Evolutionary conservation across 2,888 invertebrate genomes (phyloP).

Genomic region (Phragmatobia fuliginosa): DNA sequence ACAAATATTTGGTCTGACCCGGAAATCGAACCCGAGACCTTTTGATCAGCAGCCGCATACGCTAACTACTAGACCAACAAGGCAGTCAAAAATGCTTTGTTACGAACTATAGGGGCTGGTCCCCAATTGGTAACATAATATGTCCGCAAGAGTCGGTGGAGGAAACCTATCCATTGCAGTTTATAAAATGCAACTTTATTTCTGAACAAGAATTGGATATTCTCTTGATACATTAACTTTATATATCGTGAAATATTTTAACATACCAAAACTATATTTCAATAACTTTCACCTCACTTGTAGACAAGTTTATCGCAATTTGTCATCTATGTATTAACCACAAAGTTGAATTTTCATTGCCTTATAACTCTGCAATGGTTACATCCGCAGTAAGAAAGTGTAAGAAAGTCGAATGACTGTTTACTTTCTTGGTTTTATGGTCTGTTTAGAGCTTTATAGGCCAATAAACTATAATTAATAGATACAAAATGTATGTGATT

Average conservation of each 20-base stretch:
- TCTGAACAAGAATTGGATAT: not conserved
- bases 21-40: no score
- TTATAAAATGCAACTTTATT: not conserved
- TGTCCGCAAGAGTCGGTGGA: no score
- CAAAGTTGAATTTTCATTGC: constrained; percentile 28
- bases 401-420: constrained; percentile 22
- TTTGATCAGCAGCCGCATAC: no score
- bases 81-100: no score
- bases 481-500: not conserved
- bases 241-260: not conserved
- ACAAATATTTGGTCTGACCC: no score
- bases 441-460: not conserved
- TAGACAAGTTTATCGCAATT: constrained; percentile 7
- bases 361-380: not conserved
- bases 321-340: constrained; percentile 6
- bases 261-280: not conserved
- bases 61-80: no score
- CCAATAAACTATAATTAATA: constrained; percentile 1
- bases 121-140: no score
- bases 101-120: no score
- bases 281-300: constrained; percentile 42
- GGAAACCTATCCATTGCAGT: not conserved
- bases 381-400: constrained; percentile 43
- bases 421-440: constrained; percentile 16
- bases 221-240: not conserved